Percentiles rank a stretch among this genome's conserved stretches.
Conservation (phyloP, 2,888 invertebrate species). For the Yponomeuta cagnagella region DNA sequence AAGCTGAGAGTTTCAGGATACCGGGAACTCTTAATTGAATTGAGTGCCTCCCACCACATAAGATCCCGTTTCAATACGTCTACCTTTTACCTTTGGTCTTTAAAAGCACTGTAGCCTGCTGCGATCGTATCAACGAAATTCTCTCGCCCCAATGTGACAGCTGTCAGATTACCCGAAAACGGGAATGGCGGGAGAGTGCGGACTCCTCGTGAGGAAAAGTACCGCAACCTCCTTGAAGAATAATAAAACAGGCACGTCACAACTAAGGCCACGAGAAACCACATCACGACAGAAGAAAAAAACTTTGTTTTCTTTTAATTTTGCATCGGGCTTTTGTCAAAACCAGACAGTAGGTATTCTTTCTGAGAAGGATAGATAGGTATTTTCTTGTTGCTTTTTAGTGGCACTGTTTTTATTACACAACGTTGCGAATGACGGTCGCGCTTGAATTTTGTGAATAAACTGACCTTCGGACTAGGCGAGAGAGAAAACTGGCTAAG, state of each 20-base stretch:
- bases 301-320: background rate
- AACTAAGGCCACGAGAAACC: slow-evolving; percentile 35
- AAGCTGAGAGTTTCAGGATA: background rate
- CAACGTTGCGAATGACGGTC: background rate
- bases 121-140: slow-evolving; percentile 51
- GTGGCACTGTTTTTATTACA: background rate
- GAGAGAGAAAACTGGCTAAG: slow-evolving; percentile 10
- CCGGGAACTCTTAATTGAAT: background rate
- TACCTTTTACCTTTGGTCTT: slow-evolving; percentile 39
- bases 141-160: slow-evolving; percentile 45
- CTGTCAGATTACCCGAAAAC: slow-evolving; percentile 50
- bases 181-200: slow-evolving; percentile 41
- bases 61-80: background rate
- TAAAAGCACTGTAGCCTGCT: slow-evolving; percentile 45
- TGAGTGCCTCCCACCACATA: background rate
- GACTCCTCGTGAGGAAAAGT: slow-evolving; percentile 45
- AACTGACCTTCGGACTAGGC: slow-evolving; percentile 8
- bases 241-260: slow-evolving; percentile 38
- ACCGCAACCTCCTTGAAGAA: slow-evolving; percentile 38
- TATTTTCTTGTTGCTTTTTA: background rate
- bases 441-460: background rate
- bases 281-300: slow-evolving; percentile 12
- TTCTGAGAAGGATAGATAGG: background rate
- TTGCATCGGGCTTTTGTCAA: background rate
- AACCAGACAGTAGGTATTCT: background rate